Evolutionary conservation across 2,888 invertebrate species (phyloP).

Genomic region (Hydrotaea diabolus): DNA sequence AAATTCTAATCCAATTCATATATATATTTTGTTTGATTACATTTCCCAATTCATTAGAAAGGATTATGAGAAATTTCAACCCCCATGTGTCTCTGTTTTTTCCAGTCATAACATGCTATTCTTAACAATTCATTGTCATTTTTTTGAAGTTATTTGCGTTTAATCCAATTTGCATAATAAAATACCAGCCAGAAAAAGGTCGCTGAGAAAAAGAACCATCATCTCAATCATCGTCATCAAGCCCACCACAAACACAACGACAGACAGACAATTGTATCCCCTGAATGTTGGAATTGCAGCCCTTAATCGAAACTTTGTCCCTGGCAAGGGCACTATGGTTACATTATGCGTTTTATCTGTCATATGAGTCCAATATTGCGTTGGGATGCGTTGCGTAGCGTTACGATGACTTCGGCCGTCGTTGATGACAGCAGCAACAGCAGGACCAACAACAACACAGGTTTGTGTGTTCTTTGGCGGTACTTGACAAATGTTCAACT

Average conservation of each 20-base stretch:
- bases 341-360: slow-evolving; percentile 59
- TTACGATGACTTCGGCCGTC: slow-evolving; percentile 34
- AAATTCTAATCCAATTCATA: slow-evolving; percentile 50
- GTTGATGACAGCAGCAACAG: slow-evolving; percentile 44
- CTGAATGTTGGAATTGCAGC: slow-evolving; percentile 17
- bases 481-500: slow-evolving; percentile 67
- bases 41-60: slow-evolving; percentile 41
- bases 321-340: slow-evolving; percentile 49
- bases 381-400: neutral
- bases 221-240: slow-evolving; percentile 55
- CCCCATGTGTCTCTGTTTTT: slow-evolving; percentile 26
- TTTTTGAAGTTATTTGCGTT: slow-evolving; percentile 63
- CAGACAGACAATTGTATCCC: slow-evolving; percentile 27
- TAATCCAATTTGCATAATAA: slow-evolving; percentile 69
- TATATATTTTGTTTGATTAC: slow-evolving; percentile 50
- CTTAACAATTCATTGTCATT: slow-evolving; percentile 41
- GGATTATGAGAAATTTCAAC: slow-evolving; percentile 8
- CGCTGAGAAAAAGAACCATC: slow-evolving; percentile 29
- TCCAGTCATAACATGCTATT: slow-evolving; percentile 61
- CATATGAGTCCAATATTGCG: slow-evolving; percentile 24
- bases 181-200: slow-evolving; percentile 46
- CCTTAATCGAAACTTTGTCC: slow-evolving; percentile 55
- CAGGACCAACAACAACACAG: slow-evolving; percentile 32
- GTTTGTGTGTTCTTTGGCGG: slow-evolving; percentile 41
- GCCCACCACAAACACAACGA: slow-evolving; percentile 59